Evolutionary conservation across 2,888 invertebrate genomes (phyloP).

Genomic region (Nomada fabriciana): DNA sequence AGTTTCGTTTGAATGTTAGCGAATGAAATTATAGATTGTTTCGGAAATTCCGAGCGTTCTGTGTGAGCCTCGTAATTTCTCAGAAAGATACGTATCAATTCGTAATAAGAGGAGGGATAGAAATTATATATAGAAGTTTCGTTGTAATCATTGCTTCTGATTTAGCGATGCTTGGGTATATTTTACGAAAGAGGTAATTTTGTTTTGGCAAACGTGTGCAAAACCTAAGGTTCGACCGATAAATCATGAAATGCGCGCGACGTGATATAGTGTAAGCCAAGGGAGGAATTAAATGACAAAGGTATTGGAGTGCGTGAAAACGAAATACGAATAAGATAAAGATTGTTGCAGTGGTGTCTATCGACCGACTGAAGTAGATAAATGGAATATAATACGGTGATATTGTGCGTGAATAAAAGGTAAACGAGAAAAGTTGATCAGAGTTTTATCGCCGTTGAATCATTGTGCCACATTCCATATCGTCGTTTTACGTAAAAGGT

Average conservation of each 20-base stretch:
- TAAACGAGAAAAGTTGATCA: constrained; percentile 58
- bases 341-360: constrained; percentile 59
- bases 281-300: constrained; percentile 33
- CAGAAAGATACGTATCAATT: neutral
- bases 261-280: constrained; percentile 48
- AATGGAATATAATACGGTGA: constrained; percentile 51
- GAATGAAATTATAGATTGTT: neutral
- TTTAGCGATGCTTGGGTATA: neutral
- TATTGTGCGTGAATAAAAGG: constrained; percentile 37
- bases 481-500: constrained; percentile 71
- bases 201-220: constrained; percentile 44
- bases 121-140: neutral
- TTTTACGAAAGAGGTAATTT: constrained; percentile 33
- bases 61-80: neutral
- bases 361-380: constrained; percentile 57
- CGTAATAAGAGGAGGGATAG: too few relatives aligned
- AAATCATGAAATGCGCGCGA: constrained; percentile 33
- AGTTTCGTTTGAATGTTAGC: neutral
- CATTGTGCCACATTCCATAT: constrained; percentile 80
- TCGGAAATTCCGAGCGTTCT: neutral
- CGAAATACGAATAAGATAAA: constrained; percentile 50
- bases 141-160: constrained; percentile 1
- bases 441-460: constrained; percentile 76
- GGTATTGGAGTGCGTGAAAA: constrained; percentile 18
- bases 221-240: constrained; percentile 35